phyloP scores from a whole-genome alignment of 2,888 invertebrate species.

The Caenorhabditis becei region DNA sequence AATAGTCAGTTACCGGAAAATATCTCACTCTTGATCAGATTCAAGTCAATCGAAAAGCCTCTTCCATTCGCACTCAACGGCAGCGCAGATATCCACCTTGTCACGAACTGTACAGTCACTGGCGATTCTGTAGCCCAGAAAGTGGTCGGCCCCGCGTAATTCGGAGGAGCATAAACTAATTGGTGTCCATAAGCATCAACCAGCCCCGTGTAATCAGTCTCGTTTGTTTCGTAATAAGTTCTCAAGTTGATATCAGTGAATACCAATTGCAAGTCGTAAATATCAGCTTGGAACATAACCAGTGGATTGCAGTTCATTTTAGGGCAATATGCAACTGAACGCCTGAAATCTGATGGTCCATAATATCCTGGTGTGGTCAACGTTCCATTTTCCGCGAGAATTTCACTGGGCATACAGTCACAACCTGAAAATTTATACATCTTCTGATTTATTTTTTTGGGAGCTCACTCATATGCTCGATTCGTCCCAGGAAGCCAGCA shows the following conservation, averaged over 20 bases:
- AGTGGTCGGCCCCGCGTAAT: constrained; percentile 6
- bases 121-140: constrained; percentile 49
- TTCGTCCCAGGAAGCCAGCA: too few species aligned
- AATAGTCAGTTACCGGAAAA: neutral
- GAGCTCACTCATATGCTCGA: too few species aligned
- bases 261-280: constrained; percentile 32
- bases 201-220: constrained; percentile 26
- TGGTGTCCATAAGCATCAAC: constrained; percentile 30
- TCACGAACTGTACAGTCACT: constrained; percentile 17
- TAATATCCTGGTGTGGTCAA: constrained; percentile 55
- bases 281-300: constrained; percentile 29
- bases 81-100: constrained; percentile 8
- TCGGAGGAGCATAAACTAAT: constrained; percentile 12
- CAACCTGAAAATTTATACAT: constrained; percentile 57
- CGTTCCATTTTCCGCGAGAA: constrained; percentile 14
- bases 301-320: constrained; percentile 20
- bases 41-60: constrained; percentile 31
- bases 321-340: constrained; percentile 44
- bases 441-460: too few species aligned
- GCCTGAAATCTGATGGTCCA: too few species aligned
- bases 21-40: constrained; percentile 30
- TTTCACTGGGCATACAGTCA: constrained; percentile 5
- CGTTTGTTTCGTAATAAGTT: constrained; percentile 22
- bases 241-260: constrained; percentile 30
- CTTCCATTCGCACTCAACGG: constrained; percentile 34